phyloP scores from a whole-genome alignment of 2,113 vertebrate genomes.

The Copsychus sechellarum region DNA sequence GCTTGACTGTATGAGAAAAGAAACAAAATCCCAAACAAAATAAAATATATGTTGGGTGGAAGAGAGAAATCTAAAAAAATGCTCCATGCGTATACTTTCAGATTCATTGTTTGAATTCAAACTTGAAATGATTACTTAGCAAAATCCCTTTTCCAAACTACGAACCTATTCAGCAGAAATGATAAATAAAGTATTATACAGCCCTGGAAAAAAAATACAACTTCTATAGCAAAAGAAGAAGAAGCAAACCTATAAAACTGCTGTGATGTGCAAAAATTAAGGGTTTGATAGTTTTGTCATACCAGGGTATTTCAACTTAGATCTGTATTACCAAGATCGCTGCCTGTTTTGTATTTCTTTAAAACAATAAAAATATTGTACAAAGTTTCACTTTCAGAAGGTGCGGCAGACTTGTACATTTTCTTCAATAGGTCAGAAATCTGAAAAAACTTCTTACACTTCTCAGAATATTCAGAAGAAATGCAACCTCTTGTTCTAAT shows the following conservation, averaged over 20 bases:
- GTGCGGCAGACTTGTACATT: background rate
- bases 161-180: constrained; percentile 76
- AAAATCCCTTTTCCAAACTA: constrained; percentile 42
- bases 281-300: background rate
- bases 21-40: constrained; percentile 6
- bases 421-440: background rate
- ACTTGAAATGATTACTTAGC: constrained; percentile 25
- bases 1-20: constrained; percentile 12
- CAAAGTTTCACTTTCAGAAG: background rate
- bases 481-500: background rate
- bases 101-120: constrained; percentile 62
- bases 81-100: constrained; percentile 57
- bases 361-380: background rate
- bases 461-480: background rate
- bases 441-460: background rate
- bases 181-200: background rate
- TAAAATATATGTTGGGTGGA: background rate
- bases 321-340: background rate
- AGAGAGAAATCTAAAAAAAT: constrained; percentile 10
- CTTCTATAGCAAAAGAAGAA: background rate
- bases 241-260: background rate
- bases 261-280: background rate
- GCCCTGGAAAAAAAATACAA: background rate
- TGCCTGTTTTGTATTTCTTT: background rate
- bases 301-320: background rate